These are phyloP conservation scores for Maconellicoccus hirsutus DNA, from an alignment of 1,140 invertebrate species.

Conservation along the genomic window DNA sequence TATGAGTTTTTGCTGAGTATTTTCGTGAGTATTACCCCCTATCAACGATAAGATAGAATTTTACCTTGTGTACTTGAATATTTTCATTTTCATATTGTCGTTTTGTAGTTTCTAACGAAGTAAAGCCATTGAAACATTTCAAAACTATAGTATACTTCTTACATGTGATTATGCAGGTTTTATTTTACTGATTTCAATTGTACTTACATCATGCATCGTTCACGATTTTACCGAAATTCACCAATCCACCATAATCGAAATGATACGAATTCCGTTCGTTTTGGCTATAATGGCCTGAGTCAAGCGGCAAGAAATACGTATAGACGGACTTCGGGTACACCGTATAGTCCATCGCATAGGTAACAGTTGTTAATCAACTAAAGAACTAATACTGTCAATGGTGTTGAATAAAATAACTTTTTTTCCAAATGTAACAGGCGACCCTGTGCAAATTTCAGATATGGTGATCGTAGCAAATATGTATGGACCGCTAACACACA, in stretches of 20 bases:
- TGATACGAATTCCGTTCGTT: not conserved
- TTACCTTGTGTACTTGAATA: no score
- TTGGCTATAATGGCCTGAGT: not conserved
- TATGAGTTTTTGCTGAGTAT: no score
- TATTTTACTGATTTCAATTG: no score
- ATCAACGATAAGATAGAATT: no score
- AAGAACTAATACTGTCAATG: no score
- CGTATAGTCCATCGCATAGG: not conserved
- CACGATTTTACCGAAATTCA: not conserved
- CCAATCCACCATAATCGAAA: not conserved
- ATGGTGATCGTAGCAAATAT: not conserved
- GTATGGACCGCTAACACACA: constrained; percentile 13
- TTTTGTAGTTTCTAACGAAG: no score
- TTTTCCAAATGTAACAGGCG: not conserved
- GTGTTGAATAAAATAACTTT: no score
- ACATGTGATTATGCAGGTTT: no score
- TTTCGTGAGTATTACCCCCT: no score
- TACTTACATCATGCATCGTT: not conserved
- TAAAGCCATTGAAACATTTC: no score
- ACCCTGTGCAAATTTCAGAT: not conserved
- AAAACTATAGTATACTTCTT: no score
- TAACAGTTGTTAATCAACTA: not conserved
- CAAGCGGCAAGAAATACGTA: constrained; percentile 1
- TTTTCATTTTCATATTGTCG: no score
- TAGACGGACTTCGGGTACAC: not conserved